Percentiles rank a stretch among this genome's conserved stretches.
phyloP scores from a whole-genome alignment of 2,113 vertebrate species.

The Melozone crissalis region DNA sequence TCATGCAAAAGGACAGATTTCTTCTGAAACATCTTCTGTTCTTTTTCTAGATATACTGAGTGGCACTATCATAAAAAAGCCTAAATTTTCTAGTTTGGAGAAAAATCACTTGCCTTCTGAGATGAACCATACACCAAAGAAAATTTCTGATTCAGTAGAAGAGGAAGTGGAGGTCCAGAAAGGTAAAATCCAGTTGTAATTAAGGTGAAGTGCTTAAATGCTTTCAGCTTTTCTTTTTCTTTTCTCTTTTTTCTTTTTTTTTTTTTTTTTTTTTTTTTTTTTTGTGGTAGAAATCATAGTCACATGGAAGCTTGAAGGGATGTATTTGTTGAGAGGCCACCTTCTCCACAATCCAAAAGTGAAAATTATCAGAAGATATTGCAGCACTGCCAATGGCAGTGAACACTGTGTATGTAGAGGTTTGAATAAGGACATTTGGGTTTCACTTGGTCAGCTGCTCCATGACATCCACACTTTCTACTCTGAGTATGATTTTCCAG shows the following conservation, averaged over 20 bases:
- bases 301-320: not conserved
- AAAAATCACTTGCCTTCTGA: not conserved
- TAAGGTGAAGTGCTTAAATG: not conserved
- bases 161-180: not conserved
- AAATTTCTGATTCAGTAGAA: not conserved
- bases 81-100: conserved; percentile 35
- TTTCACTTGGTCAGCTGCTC: fast-evolving
- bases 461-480: not conserved
- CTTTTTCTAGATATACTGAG: conserved; percentile 16
- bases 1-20: not conserved
- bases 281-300: not conserved
- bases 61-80: not conserved
- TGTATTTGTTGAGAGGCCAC: not conserved
- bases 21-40: not conserved
- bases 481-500: not conserved
- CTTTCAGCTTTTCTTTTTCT: not conserved
- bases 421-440: not conserved
- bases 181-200: not conserved
- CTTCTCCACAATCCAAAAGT: not conserved
- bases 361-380: not conserved
- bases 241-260: not conserved
- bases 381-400: not conserved
- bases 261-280: not conserved
- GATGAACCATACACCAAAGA: not conserved
- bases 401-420: fast-evolving